Conservation (phyloP, 2,888 invertebrate species). For the Apoderus coryli region DNA sequence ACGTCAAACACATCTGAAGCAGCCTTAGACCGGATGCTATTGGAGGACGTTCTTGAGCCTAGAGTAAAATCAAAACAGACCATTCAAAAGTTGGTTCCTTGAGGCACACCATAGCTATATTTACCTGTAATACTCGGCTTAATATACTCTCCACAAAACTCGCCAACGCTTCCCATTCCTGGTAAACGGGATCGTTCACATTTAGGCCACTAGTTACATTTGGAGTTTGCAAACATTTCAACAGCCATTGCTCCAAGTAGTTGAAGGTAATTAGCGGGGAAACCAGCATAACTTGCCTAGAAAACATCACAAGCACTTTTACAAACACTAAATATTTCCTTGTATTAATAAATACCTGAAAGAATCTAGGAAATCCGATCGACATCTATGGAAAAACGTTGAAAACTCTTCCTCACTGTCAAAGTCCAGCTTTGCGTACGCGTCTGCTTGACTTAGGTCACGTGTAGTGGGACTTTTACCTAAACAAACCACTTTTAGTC, state of each 20-base stretch:
- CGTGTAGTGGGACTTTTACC: conserved; percentile 25
- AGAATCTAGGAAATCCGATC: conserved; percentile 69
- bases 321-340: background rate
- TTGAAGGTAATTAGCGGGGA: conserved; percentile 71
- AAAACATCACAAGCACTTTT: conserved; percentile 18
- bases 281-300: conserved; percentile 61
- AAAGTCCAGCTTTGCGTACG: conserved; percentile 69
- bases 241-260: conserved; percentile 72
- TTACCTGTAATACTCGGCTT: conserved; percentile 51
- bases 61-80: conserved; percentile 29
- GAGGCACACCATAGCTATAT: too few relatives aligned
- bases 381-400: conserved; percentile 66
- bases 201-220: conserved; percentile 29
- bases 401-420: conserved; percentile 86
- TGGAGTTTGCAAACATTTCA: conserved; percentile 48
- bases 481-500: too few relatives aligned
- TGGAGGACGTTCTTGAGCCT: conserved; percentile 58
- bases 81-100: background rate
- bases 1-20: conserved; percentile 61
- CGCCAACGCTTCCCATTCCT: conserved; percentile 76
- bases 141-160: conserved; percentile 70
- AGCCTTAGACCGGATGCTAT: conserved; percentile 62
- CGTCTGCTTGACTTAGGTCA: conserved; percentile 24
- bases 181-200: conserved; percentile 49
- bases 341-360: conserved; percentile 42